Conservation (phyloP, 1,140 invertebrate genomes). For the Drosophila ohnishii region DNA sequence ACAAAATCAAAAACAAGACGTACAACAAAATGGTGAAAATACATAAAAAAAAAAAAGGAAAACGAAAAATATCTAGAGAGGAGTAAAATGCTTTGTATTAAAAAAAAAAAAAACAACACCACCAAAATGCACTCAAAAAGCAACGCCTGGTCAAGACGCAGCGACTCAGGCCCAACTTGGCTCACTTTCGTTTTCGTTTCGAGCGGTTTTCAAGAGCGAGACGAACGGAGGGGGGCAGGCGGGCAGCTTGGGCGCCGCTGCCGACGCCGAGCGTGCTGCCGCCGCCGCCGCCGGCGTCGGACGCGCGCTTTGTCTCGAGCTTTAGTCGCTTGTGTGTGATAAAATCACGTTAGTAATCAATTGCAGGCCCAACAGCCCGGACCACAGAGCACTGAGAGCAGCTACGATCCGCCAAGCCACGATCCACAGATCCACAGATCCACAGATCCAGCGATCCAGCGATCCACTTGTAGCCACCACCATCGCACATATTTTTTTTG, state of each 20-base stretch:
- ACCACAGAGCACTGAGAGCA: conserved; percentile 63
- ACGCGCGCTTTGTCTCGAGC: conserved; percentile 76
- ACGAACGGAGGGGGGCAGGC: not conserved
- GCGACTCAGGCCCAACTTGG: conserved; percentile 46
- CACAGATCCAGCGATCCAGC: conserved; percentile 32
- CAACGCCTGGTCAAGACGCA: conserved; percentile 31
- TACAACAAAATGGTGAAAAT: conserved; percentile 16
- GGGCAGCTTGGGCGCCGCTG: conserved; percentile 9
- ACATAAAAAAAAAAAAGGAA: conserved; percentile 7
- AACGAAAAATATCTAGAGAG: conserved; percentile 4
- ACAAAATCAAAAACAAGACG: conserved; percentile 12
- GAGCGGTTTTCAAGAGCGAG: conserved; percentile 32
- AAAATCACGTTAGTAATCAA: conserved; percentile 83
- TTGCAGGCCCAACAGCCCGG: conserved; percentile 82
- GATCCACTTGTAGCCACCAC: conserved; percentile 8
- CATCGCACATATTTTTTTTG: conserved; percentile 21
- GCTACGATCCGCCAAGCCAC: conserved; percentile 39
- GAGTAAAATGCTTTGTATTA: not conserved
- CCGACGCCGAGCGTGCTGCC: conserved; percentile 30
- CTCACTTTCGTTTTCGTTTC: conserved; percentile 69
- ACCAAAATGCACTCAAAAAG: conserved; percentile 31
- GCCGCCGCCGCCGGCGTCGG: conserved; percentile 34
- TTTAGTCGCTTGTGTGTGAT: conserved; percentile 83
- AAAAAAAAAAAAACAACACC: not conserved
- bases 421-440: conserved; percentile 30